Evolutionary conservation across 1,140 invertebrate species (phyloP).

Genomic region (Magallana ariakensis): DNA sequence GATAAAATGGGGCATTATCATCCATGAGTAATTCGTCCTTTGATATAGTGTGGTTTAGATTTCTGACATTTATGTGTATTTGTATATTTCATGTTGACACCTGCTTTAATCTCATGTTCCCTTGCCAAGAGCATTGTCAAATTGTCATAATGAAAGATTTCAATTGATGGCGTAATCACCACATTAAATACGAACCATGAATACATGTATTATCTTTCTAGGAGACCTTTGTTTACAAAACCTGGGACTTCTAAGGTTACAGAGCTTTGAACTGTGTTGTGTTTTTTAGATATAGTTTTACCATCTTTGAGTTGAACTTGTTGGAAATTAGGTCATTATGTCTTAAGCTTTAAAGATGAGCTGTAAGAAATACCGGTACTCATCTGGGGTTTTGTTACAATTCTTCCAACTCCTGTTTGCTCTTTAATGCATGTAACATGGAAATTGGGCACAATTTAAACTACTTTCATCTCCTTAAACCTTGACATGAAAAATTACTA

Average conservation of each 20-base stretch:
- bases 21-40: background rate
- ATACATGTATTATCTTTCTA: slow-evolving; percentile 9
- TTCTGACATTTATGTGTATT: slow-evolving; percentile 21
- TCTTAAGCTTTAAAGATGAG: background rate
- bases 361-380: too few species aligned
- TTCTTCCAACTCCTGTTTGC: background rate
- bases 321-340: background rate
- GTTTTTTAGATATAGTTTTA: background rate
- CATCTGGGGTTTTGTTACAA: background rate
- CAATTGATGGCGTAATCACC: slow-evolving; percentile 8
- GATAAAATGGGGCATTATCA: background rate
- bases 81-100: slow-evolving; percentile 30
- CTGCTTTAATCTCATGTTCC: slow-evolving; percentile 10
- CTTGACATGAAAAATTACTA: slow-evolving; percentile 28
- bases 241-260: background rate
- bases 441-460: background rate
- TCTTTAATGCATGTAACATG: background rate
- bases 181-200: background rate
- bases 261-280: background rate
- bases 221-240: background rate
- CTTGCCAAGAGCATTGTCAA: slow-evolving; percentile 5
- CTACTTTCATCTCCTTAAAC: background rate
- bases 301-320: background rate
- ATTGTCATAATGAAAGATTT: slow-evolving; percentile 29
- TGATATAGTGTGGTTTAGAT: slow-evolving; percentile 1